Conservation (phyloP, 1,140 invertebrate genomes). For the Drosophila kanapiae region DNA sequence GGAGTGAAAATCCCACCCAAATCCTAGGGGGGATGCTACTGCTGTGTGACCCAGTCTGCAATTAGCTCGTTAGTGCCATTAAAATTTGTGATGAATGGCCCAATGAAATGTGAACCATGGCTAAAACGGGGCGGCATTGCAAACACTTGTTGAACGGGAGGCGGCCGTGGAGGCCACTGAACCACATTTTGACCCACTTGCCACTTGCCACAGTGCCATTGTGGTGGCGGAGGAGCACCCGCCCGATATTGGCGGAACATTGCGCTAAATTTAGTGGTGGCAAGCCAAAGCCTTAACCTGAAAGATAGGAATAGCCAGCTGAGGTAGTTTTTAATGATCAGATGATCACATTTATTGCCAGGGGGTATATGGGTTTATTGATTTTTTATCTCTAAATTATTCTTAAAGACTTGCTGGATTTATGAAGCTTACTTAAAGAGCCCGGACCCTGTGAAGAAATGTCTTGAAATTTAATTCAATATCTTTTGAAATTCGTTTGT, state of each 20-base stretch:
- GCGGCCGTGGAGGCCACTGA: conserved; percentile 15
- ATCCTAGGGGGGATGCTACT: not conserved
- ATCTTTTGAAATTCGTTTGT: no score
- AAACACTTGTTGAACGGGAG: conserved; percentile 41
- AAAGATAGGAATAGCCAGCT: conserved; percentile 34
- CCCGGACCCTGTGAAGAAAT: no score
- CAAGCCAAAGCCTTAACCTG: conserved; percentile 65
- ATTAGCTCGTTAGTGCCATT: conserved; percentile 43
- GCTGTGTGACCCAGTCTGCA: conserved; percentile 20
- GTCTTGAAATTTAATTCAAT: no score
- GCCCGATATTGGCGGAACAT: conserved; percentile 30
- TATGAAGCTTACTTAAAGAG: not conserved
- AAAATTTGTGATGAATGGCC: conserved; percentile 29
- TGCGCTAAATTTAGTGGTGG: conserved; percentile 26
- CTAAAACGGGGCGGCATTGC: conserved; percentile 23
- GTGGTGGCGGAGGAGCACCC: conserved; percentile 11
- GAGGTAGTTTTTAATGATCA: conserved; percentile 36
- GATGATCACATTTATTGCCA: not conserved
- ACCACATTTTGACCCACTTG: conserved; percentile 43
- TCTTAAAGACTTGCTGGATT: not conserved
- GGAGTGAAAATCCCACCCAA: not conserved
- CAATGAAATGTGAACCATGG: conserved; percentile 33
- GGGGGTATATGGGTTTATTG: conserved; percentile 10
- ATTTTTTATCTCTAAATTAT: no score
- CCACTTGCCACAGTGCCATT: not conserved